Evolutionary conservation across 2,888 invertebrate species (phyloP).

Genomic region (Cantharis lateralis): DNA sequence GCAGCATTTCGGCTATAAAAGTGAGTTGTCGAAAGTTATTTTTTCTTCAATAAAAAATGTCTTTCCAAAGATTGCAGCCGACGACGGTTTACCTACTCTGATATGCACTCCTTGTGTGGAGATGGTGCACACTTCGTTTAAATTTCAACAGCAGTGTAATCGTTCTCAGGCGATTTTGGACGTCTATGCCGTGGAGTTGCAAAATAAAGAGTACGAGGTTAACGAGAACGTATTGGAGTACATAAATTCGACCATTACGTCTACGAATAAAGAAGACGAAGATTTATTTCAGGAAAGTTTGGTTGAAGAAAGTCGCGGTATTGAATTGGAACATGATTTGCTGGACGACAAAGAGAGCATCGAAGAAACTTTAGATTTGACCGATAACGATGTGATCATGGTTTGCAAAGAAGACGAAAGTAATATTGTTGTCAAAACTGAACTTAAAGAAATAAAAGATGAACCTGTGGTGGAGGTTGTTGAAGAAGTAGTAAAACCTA

Average conservation of each 20-base stretch:
- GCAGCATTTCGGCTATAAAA: conserved; percentile 40
- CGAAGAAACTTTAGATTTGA: neutral
- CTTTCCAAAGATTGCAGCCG: conserved; percentile 34
- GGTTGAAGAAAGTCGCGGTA: neutral
- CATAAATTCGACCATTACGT: conserved; percentile 3
- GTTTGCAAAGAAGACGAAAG: neutral
- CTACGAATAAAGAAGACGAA: neutral
- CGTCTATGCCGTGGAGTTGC: conserved; percentile 34
- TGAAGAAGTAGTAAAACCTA: conserved; percentile 13
- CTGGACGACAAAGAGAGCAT: neutral
- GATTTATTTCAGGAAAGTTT: conserved; percentile 9
- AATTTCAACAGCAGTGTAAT: conserved; percentile 43
- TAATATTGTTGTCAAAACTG: conserved; percentile 11
- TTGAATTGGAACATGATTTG: neutral
- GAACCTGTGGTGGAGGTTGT: conserved; percentile 9
- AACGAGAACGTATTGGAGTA: conserved; percentile 11
- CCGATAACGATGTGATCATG: neutral
- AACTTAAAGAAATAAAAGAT: conserved; percentile 13
- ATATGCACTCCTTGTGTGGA: conserved; percentile 43
- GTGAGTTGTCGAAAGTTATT: conserved; percentile 21
- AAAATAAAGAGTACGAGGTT: conserved; percentile 12
- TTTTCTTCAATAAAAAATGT: neutral
- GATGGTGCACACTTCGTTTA: conserved; percentile 38
- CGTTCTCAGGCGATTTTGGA: conserved; percentile 41
- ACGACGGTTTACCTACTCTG: conserved; percentile 41